These are phyloP conservation scores for Neolamprologus cancellatus DNA, from an alignment of 2,113 vertebrate genomes.

Conservation along the genomic window DNA sequence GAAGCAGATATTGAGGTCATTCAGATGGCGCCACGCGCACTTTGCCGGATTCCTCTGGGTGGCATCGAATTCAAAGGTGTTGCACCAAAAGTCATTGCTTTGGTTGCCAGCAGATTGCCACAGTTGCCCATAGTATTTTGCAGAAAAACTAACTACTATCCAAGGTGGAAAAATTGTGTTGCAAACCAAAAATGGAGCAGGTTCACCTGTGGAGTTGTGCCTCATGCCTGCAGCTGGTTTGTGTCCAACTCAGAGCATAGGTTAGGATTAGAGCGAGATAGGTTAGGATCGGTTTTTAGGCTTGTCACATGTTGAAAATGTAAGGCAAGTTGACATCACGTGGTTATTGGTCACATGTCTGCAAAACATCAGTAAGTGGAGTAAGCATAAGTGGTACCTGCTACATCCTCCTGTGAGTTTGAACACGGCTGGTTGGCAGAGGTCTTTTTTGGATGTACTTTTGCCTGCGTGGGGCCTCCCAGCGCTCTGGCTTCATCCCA, in stretches of 20 bases:
- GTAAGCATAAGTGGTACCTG: neutral
- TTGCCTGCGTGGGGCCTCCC: neutral
- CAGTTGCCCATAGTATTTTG: neutral
- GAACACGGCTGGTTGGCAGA: neutral
- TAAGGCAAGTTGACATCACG: neutral
- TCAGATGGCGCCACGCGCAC: neutral
- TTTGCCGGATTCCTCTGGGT: neutral
- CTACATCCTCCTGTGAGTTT: neutral
- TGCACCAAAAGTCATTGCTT: neutral
- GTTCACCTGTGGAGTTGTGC: neutral
- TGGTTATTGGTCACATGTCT: neutral
- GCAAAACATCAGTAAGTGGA: neutral
- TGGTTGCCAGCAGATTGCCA: neutral
- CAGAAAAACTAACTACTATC: neutral
- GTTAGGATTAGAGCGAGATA: rapidly evolving
- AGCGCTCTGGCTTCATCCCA: neutral
- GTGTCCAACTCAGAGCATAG: neutral
- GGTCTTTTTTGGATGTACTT: neutral
- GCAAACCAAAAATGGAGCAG: neutral
- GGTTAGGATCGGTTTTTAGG: neutral
- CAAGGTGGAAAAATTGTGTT: neutral
- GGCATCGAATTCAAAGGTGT: neutral
- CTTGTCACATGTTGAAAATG: neutral
- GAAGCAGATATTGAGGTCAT: neutral
- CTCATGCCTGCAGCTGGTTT: neutral